Conservation (phyloP, 2,888 invertebrate genomes). For the Acheta domesticus region DNA sequence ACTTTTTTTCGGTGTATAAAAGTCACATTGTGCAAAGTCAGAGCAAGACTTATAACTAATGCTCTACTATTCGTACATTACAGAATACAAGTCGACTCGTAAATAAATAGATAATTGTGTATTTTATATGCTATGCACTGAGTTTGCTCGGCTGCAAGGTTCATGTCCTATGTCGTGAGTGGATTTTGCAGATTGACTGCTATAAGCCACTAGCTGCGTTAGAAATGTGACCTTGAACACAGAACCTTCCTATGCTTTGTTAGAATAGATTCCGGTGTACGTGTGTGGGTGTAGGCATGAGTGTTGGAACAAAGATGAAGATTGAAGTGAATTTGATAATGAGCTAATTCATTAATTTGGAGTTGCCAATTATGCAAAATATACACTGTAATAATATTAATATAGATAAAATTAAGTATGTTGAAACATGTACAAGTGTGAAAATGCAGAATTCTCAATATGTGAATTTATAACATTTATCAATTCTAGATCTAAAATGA, state of each 20-base stretch:
- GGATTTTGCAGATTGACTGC: constrained; percentile 3
- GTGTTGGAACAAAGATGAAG: background rate
- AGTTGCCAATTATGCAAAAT: background rate
- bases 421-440: constrained; percentile 5
- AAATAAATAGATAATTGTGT: constrained; percentile 1
- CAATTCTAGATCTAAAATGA: constrained; percentile 3
- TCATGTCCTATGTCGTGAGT: background rate
- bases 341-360: background rate
- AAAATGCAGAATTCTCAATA: constrained; percentile 3
- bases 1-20: background rate
- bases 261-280: background rate
- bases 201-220: background rate
- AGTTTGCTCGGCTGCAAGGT: background rate
- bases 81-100: background rate
- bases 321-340: background rate
- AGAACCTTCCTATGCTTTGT: background rate
- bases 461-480: constrained; percentile 18
- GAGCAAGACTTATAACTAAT: background rate
- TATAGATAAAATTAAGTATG: constrained; percentile 1
- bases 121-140: constrained; percentile 18
- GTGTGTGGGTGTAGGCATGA: background rate
- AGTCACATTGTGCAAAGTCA: background rate
- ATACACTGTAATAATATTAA: background rate
- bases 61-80: background rate
- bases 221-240: constrained; percentile 18